Percentiles rank a stretch among this genome's conserved stretches.
These are phyloP conservation scores for Vandiemenella viatica DNA, from an alignment of 2,888 invertebrate species.

Conservation along the genomic window DNA sequence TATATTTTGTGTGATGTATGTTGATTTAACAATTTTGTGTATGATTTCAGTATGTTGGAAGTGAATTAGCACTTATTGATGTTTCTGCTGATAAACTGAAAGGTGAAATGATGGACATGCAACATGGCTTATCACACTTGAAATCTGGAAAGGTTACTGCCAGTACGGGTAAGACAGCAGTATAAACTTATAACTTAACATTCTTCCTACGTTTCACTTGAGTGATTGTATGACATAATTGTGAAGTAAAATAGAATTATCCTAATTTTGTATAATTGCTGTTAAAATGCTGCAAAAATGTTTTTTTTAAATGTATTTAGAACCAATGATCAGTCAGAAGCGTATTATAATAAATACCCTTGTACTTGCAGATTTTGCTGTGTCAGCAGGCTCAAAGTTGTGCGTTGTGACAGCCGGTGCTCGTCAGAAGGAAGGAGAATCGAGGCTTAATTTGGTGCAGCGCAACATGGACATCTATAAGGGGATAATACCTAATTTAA, in stretches of 20 bases:
- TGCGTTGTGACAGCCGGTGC: conserved; percentile 87
- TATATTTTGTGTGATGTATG: too few relatives aligned
- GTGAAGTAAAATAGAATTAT: too few relatives aligned
- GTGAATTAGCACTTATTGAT: conserved; percentile 70
- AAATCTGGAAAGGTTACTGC: conserved; percentile 66
- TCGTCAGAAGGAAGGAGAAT: conserved; percentile 77
- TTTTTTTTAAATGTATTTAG: too few relatives aligned
- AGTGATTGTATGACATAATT: too few relatives aligned
- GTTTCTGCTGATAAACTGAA: conserved; percentile 65
- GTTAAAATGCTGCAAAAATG: too few relatives aligned
- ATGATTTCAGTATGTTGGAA: conserved; percentile 47
- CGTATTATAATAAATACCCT: too few relatives aligned
- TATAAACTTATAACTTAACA: too few relatives aligned
- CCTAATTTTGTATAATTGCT: too few relatives aligned
- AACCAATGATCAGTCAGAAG: too few relatives aligned
- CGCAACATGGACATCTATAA: conserved; percentile 81
- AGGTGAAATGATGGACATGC: conserved; percentile 83
- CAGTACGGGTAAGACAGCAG: conserved; percentile 44
- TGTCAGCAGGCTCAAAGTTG: conserved; percentile 63
- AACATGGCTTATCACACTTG: conserved; percentile 74
- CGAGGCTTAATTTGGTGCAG: conserved; percentile 74
- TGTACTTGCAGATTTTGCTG: conserved; percentile 61
- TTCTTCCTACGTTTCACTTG: too few relatives aligned
- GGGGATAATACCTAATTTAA: conserved; percentile 64
- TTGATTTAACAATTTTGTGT: too few relatives aligned